Base-by-base conservation (phyloP, 2,888 invertebrate species). In the Drosophila stalkeri region DNA sequence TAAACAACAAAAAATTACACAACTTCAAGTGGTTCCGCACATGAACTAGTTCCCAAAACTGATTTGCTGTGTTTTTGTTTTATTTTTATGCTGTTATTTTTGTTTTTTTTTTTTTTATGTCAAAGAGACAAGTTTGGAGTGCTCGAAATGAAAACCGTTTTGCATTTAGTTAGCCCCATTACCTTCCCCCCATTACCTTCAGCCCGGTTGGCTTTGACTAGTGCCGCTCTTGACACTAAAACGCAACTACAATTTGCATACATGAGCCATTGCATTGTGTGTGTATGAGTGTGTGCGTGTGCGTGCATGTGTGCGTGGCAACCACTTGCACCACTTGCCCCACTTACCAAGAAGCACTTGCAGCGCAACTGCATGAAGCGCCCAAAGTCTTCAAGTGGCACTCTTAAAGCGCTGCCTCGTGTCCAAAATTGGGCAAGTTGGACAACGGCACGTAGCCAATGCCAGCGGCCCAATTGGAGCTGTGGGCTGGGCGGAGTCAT, bases 351-450 rank as follows among this genome's bases (percentile, higher is more conserved):
- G 64, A 2, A 41, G 37, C 69, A 85, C 77, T 81, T 75, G 66
- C 64, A 60, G 52, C 55, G 56, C 64, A 54, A 59, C 49, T 52
- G 44, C 70, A 69, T 57, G 47, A 27, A 47, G 61, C 55, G 31
- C 18, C 52, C 52, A 54, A 54, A 51, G 64, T 69, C 82, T 70
- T 78, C 63, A 81, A 80, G 82, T 82, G 69, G 44, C 47, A 59
- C 61, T 75, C 70, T 56, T 51, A 61, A 69, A 75, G 59, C 43
- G 51, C 18, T 47, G 67, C 66, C 71, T 71, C 65, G 64, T 86
- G 75, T 66, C 74, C 80, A 81, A 83, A 89, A 79, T 89, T 89
- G 81, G 81, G 67, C 81, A 84, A 74, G 68, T 84, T 72, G 67
- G 74, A 73, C 87, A 86, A 79, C 79, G 72, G 76, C 84, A 89